Percentiles rank a stretch among this genome's conserved stretches.
These are phyloP conservation scores for Plecturocebus donacophilus DNA, from an alignment of 2,113 vertebrate species.

Conservation along the genomic window DNA sequence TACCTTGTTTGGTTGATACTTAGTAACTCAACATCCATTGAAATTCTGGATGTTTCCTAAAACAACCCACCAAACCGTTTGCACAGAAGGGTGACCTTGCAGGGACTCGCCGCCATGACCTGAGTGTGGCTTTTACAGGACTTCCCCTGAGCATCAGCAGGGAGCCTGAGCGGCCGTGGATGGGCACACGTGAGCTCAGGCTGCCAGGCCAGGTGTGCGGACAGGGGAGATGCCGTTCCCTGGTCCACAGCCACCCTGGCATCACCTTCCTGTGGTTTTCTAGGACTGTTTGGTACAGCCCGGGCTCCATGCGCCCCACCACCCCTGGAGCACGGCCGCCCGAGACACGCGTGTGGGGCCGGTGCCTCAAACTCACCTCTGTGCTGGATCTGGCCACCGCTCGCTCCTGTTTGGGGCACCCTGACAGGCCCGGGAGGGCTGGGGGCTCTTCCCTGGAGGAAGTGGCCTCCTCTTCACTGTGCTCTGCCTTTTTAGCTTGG, in stretches of 20 bases:
- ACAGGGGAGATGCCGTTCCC: rapidly evolving
- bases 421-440: not conserved
- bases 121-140: slow-evolving; percentile 29
- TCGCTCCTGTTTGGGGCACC: not conserved
- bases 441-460: not conserved
- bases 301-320: rapidly evolving
- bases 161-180: not conserved
- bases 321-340: not conserved
- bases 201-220: not conserved
- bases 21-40: slow-evolving; percentile 80
- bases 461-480: not conserved
- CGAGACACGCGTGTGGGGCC: rapidly evolving
- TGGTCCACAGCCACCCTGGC: not conserved
- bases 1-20: slow-evolving; percentile 69
- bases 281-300: not conserved
- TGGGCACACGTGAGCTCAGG: not conserved
- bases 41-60: slow-evolving; percentile 70
- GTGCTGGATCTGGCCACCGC: not conserved
- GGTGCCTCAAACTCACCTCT: not conserved
- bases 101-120: slow-evolving; percentile 58
- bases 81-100: not conserved
- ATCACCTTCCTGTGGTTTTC: not conserved
- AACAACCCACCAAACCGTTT: not conserved
- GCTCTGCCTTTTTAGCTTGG: not conserved
- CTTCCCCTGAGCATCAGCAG: not conserved